These are phyloP conservation scores for Cephalopholis sonnerati DNA, from an alignment of 2,113 vertebrate genomes.

Conservation along the genomic window DNA sequence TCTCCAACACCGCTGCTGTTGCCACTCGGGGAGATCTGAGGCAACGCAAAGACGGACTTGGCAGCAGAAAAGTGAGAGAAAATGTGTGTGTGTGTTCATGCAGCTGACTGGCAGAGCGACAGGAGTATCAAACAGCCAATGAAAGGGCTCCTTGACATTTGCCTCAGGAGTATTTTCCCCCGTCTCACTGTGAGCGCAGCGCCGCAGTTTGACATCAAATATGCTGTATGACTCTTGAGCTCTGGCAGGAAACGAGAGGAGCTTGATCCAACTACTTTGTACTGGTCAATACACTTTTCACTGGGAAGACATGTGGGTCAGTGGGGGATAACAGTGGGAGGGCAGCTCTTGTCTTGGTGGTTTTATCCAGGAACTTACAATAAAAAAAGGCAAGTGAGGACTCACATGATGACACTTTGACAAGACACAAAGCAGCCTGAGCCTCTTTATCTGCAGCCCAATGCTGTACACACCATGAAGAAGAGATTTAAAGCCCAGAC, in stretches of 20 bases:
- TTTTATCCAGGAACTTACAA: background rate
- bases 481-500: background rate
- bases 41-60: slow-evolving; percentile 29
- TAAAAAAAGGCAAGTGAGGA: background rate
- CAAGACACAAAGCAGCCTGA: background rate
- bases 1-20: background rate
- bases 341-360: background rate
- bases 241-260: slow-evolving; percentile 22
- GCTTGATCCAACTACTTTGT: slow-evolving; percentile 10
- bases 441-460: background rate
- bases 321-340: background rate
- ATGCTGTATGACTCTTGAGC: slow-evolving; percentile 16
- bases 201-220: slow-evolving; percentile 26
- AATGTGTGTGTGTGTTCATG: slow-evolving; percentile 13
- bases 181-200: slow-evolving; percentile 6
- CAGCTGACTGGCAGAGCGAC: slow-evolving; percentile 39
- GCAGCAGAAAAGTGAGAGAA: slow-evolving; percentile 6
- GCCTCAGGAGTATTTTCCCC: slow-evolving; percentile 36
- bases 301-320: background rate
- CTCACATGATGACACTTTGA: background rate
- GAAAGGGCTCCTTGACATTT: slow-evolving; percentile 53
- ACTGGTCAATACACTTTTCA: background rate
- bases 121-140: slow-evolving; percentile 28
- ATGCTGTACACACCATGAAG: background rate
- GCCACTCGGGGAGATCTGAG: slow-evolving; percentile 11